Percentiles rank a stretch among this genome's conserved stretches.
phyloP scores from a whole-genome alignment of 2,888 invertebrate genomes.

The Rapana venosa region DNA sequence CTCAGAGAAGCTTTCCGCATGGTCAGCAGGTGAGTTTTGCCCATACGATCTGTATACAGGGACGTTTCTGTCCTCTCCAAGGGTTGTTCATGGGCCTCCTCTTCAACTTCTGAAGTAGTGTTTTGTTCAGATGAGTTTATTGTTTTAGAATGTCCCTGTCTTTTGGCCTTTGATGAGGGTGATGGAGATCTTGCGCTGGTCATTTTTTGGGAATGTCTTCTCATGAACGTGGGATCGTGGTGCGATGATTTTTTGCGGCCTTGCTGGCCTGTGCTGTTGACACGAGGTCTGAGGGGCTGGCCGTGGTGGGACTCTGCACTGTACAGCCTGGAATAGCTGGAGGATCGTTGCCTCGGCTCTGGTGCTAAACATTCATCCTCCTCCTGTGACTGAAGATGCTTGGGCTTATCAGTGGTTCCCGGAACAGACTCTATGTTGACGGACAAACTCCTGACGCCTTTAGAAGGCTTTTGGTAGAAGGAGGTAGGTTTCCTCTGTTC shows the following conservation, averaged over 20 bases:
- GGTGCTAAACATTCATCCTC: background rate
- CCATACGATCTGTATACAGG: background rate
- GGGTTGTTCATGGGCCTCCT: background rate
- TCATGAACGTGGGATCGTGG: background rate
- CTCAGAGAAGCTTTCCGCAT: background rate
- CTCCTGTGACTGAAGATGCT: background rate
- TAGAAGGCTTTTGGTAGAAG: background rate
- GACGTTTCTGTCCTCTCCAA: background rate
- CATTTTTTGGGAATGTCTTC: background rate
- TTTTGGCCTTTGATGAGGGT: background rate
- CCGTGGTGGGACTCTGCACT: background rate
- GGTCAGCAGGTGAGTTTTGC: constrained; percentile 5
- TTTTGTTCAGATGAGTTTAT: background rate
- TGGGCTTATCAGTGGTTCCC: background rate
- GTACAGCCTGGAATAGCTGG: background rate
- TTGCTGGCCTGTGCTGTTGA: background rate
- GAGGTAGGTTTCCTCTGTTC: background rate
- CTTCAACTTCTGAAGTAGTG: background rate
- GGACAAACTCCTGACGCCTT: background rate
- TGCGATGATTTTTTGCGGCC: too few relatives aligned
- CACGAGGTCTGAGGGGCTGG: background rate
- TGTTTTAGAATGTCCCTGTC: background rate
- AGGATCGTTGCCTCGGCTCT: background rate
- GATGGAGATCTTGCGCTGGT: background rate
- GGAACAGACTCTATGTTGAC: too few relatives aligned